phyloP scores from a whole-genome alignment of 2,888 invertebrate genomes.

The Cataglyphis livida region DNA sequence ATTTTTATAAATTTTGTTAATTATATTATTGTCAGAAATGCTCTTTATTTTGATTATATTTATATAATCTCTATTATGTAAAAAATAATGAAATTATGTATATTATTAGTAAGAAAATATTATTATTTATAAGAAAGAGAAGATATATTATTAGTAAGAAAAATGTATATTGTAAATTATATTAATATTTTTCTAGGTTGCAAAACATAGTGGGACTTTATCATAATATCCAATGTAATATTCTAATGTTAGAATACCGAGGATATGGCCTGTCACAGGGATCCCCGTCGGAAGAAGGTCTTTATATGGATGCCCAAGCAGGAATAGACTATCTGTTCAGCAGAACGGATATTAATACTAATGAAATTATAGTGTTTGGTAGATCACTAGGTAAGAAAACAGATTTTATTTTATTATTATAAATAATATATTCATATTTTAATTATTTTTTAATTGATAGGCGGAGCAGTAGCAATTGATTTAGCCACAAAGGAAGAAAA shows the following conservation, averaged over 20 bases:
- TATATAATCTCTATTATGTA: not conserved
- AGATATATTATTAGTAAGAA: not conserved
- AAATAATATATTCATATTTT: not conserved
- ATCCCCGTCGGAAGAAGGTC: slow-evolving; percentile 93
- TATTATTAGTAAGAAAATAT: not conserved
- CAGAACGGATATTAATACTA: slow-evolving; percentile 93
- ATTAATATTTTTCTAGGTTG: slow-evolving; percentile 87
- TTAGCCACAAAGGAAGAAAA: slow-evolving; percentile 92
- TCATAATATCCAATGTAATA: slow-evolving; percentile 93
- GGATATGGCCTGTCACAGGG: slow-evolving; percentile 98
- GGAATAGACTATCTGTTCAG: slow-evolving; percentile 94
- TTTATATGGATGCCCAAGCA: slow-evolving; percentile 95
- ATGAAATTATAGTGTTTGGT: slow-evolving; percentile 95
- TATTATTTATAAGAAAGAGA: not conserved
- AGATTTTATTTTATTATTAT: slow-evolving; percentile 2
- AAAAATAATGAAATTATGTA: not conserved
- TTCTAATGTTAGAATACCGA: slow-evolving; percentile 97
- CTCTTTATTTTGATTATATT: not conserved
- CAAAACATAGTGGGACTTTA: slow-evolving; percentile 95
- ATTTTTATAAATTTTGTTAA: slow-evolving; percentile 2
- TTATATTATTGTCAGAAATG: not conserved
- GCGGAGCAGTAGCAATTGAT: slow-evolving; percentile 97
- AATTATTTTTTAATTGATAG: slow-evolving; percentile 84
- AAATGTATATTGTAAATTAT: not conserved
- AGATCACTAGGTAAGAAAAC: slow-evolving; percentile 90